Percentiles rank a stretch among this genome's conserved stretches.
Evolutionary conservation across 1,140 invertebrate genomes (phyloP).

Genomic region (Wasmannia auropunctata): DNA sequence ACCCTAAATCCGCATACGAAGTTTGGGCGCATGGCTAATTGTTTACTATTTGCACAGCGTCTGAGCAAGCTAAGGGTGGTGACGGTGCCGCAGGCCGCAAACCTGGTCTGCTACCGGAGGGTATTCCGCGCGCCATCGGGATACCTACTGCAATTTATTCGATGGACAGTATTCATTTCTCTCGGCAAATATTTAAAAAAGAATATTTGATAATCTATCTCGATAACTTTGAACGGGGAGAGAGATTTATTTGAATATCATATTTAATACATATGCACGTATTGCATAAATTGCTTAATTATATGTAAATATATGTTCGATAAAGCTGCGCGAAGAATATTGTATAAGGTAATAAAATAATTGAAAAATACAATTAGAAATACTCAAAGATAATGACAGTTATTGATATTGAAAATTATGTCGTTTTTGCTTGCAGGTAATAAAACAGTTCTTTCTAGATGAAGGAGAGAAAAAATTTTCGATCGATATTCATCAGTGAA

Average conservation of each 20-base stretch:
- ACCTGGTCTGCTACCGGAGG: background rate
- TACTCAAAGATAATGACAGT: background rate
- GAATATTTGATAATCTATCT: background rate
- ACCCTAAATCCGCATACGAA: conserved; percentile 22
- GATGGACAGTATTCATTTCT: background rate
- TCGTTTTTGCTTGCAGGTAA: background rate
- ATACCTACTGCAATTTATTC: conserved; percentile 16
- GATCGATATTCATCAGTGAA: background rate
- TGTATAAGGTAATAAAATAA: background rate
- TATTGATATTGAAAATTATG: background rate
- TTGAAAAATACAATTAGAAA: background rate
- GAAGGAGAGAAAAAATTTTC: background rate
- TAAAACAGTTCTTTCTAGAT: background rate
- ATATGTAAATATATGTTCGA: background rate
- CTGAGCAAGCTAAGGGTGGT: conserved; percentile 9
- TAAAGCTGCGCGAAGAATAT: background rate
- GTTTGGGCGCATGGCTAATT: conserved; percentile 41
- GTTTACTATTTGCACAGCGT: conserved; percentile 44
- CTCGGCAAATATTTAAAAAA: background rate
- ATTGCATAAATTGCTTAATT: background rate
- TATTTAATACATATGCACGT: background rate
- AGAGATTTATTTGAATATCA: background rate
- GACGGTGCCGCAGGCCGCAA: background rate
- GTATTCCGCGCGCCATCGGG: background rate
- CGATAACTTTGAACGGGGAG: background rate